Base-by-base conservation (phyloP, 2,113 vertebrate genomes). In the Bufo bufo region DNA sequence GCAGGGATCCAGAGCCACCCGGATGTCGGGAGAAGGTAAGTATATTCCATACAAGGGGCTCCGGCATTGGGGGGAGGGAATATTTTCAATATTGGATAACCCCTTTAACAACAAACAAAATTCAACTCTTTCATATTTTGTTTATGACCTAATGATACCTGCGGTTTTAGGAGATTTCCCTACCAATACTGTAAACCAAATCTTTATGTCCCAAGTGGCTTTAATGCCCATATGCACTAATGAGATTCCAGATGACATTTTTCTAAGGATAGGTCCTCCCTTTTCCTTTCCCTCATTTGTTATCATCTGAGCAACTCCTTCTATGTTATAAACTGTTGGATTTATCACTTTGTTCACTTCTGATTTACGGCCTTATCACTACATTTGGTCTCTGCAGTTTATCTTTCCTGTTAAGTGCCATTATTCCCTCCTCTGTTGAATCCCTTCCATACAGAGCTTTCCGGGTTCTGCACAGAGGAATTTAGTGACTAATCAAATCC, bases 401-500 rank as follows among this genome's bases (percentile, higher is more conserved):
- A 81, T 81, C 78, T 79, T 16, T 20, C n/a, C 23, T 0, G 78
- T 54, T 9, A 43, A 23, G 9, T 43, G 11, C 12, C 56, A 45
- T 33, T 12, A 45, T 82, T 43, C 12, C 4, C 43, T 61, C 43
- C 16, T n/a, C 10, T 66, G 17, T 66, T 49, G 45, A 50, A 82
- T 66, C 81, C 16, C 45, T 66, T 82, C 81, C 81, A 17, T 50
- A 50, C 43, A 66, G 61, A 66, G 20, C 80, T 82, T 45, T 16
- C 75, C 16, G 77, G 77, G 19, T 52, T 65, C 4, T 50, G 12
- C 77, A 16, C 77, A 59, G 56, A 43, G 61, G 81, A 82, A 82
- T 82, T 65, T 50, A n/a, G 81, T 66, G 81, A 82, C 81, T 82
- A 61, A 82, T 23, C 59, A 82, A n/a, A 66, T 50, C 14, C 61